Evolutionary conservation across 1,140 invertebrate genomes (phyloP), one percentile per base, ranked within the genome.

Genomic region (Trissolcus basalis): DNA sequence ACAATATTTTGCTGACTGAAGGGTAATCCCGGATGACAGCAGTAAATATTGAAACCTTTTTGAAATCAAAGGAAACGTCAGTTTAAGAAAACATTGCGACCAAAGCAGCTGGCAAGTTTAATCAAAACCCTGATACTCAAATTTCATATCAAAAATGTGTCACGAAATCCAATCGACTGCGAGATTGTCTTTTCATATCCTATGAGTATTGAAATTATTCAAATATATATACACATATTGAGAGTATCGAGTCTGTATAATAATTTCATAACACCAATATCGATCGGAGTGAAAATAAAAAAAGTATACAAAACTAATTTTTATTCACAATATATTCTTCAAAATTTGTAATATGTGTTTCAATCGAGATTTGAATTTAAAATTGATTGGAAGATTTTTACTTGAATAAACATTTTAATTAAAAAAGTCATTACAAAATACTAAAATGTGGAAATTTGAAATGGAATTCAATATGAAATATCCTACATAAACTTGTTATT

Each of bases 141-240:
- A 15, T 19, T 39, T 64, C 32, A 59, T 56, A 61, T 61, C 55
- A 73, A 27, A 27, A 73, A 73, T 67, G 50, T 73, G 56, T 56
- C 56, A 56, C 44, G 50, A 55, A 73, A 56, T 45, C 50, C 50
- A 50, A 61, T 67, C 50, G 44, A 67, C 48, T 45, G 55, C 16
- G 13, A 12, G 16, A 41, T 49, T 55, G 49, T 65, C 56, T 73
- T 55, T 71, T 65, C 50, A 59, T 59, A 39, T 72, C 54, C 49
- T 12, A 50, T 56, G 45, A 55, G 70, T 67, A 73, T 50, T 67
- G 45, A 61, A 73, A 73, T 67, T 73, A 73, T 73, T 73, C 61
- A 73, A 73, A 67, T 54, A 59, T 67, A 67, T 73, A 73, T 73
- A n/a, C n/a, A n/a, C n/a, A n/a, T n/a, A n/a, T 67, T 50, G 56